Base-by-base conservation (phyloP, 2,888 invertebrate genomes). In the Tribolium freemani region DNA sequence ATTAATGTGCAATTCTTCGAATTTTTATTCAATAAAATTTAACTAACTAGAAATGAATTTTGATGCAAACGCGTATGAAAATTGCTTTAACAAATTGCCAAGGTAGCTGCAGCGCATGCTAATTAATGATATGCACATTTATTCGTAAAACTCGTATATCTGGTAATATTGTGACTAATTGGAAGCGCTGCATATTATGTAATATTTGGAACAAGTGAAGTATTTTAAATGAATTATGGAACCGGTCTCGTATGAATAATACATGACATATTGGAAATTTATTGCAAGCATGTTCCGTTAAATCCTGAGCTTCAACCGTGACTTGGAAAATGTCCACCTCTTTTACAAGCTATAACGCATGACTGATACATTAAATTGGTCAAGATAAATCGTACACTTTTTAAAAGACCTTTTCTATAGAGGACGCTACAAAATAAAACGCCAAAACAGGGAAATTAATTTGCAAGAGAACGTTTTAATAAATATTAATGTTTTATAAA, bases 141-240 rank as follows among this genome's bases (percentile, higher is more conserved):
- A 38, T 38, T 38, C 1, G 38, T 8, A 38, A 38, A 38, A 38
- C 38, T 38, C 38, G n/a, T 38, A 38, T 8, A 5, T 31, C 31
- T 9, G 57, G 13, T 10, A 10, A 57, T 57, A 57, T 57, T 57
- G 57, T 30, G 30, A 38, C 56, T 9, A 56, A 30, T 21, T 48
- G 16, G 21, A 45, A 9, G 60, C 46, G 21, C 46, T 50, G 61
- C 31, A 48, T n/a, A 38, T 38, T 8, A 38, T 38, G 38, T 38
- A 38, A 38, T 38, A 38, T 38, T 38, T 38, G 11, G 11, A 48
- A 1, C 48, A 13, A 10, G 8, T 48, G 48, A 48, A 13, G 48
- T 20, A 69, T 69, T 51, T 69, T 51, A 63, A 70, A 70, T 63
- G 46, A 54, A 48, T 63, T 63, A 63, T 70, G 31, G 53, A 45